Evolutionary conservation across 30 jellyfish, hydroid and myxozoan genomes (phyloP).

Genomic region (Aurelia aurita): DNA sequence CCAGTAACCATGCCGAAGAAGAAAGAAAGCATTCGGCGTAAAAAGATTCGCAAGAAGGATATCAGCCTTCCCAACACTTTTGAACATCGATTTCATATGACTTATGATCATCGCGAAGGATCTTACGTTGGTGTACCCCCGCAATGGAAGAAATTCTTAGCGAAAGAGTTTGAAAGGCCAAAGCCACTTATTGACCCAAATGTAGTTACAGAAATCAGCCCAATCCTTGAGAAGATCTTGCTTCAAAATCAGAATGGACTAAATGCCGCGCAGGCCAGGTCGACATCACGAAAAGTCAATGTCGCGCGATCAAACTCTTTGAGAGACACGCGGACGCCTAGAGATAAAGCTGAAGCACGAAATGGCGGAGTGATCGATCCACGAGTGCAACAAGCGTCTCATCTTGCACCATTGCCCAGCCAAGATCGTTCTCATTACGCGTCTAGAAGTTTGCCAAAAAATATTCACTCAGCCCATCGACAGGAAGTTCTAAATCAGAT

Average conservation of each 20-base stretch:
- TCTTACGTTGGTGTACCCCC: conserved; percentile 95
- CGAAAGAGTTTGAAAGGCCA: conserved; percentile 94
- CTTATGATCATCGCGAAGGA: conserved; percentile 94
- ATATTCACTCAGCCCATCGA: conserved; percentile 85
- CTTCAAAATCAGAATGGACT: conserved; percentile 74
- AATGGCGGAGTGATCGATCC: conserved; percentile 49
- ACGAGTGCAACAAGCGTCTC: conserved; percentile 24
- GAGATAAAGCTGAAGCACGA: conserved; percentile 63
- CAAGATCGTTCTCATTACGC: conserved; percentile 86
- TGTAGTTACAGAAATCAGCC: conserved; percentile 93
- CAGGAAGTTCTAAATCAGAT: conserved; percentile 60
- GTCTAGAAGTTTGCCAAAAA: conserved; percentile 93
- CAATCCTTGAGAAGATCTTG: conserved; percentile 69
- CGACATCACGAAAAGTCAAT: conserved; percentile 70
- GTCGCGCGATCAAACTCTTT: conserved; percentile 95
- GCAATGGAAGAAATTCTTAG: conserved; percentile 94
- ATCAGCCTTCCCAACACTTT: conserved; percentile 85
- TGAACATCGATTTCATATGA: conserved; percentile 94
- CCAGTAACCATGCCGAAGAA: conserved; percentile 60
- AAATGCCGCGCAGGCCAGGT: conserved; percentile 31
- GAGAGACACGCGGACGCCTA: conserved; percentile 74
- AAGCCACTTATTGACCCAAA: conserved; percentile 93
- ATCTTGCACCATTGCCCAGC: conserved; percentile 61
- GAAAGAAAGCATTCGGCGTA: conserved; percentile 58
- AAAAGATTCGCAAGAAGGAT: conserved; percentile 89